Base-by-base conservation (phyloP, 1,140 invertebrate genomes). In the Lordiphosa collinella region DNA sequence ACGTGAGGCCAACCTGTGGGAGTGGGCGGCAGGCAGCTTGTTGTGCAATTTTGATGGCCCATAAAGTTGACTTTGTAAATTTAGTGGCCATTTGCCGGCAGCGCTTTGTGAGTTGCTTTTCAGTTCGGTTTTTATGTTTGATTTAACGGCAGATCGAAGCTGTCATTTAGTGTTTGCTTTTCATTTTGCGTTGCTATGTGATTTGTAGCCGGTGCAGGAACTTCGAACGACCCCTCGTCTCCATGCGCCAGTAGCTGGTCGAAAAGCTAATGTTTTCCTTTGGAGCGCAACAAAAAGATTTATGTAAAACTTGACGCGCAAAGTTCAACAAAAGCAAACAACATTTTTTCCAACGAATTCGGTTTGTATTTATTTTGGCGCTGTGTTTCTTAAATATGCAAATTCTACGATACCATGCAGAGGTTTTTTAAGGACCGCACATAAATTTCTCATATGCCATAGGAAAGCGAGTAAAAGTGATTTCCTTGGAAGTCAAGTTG, bases 21-120 rank as follows among this genome's bases (percentile, higher is more conserved):
- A 36, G 60, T 32, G 16, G 38, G 38, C 43, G 35, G 18, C 37
- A 14, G 25, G 38, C 38, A 13, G 73, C 48, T 72, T 79, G 59
- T 67, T 79, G 62, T 73, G 74, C 63, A 64, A 56, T 63, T 74
- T 79, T 79, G 53, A 66, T 68, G 74, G 63, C 37, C 57, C 60
- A 76, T 76, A 65, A 67, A 60, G 65, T 64, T 62, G 66, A 56
- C 66, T 80, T 80, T 79, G 67, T 66, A 55, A 50, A 51, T 72
- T 70, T 61, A 56, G 48, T 57, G 57, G 43, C 46, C 54, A 50
- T 70, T 72, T 44, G 41, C 16, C 13, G 8, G 10, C 9, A n/a
- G n/a, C 11, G 62, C 53, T 46, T 48, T 59, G 53, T 34, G 37
- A 56, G 46, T 66, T 38, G 37, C 36, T 56, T 41, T 61, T 58